Base-by-base conservation (phyloP, 2,888 invertebrate genomes). In the Standfussiana lucernea region DNA sequence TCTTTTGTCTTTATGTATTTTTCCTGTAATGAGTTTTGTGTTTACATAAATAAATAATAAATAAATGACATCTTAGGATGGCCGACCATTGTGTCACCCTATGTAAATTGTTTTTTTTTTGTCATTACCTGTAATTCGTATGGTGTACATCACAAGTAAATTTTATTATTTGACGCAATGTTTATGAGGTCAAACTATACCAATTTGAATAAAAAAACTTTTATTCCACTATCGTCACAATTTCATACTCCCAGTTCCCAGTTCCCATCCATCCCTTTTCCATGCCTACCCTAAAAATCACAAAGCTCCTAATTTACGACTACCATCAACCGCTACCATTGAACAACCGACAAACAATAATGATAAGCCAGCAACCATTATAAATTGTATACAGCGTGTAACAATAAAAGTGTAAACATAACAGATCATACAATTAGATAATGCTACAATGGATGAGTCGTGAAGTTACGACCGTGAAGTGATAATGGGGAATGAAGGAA, bases 331-430 rank as follows among this genome's bases (percentile, higher is more conserved):
- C 56, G 56, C 75, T 69, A 45, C 85, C 62, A 79, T 79, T 75
- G 73, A 83, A 50, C 73, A 77, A 66, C 79, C 74, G 73, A 75
- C 72, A 65, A 70, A 71, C 65, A 62, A 21, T 77, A 85, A 85
- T 83, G 85, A 83, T 87, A 88, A 83, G 83, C 70, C 78, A 67
- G 75, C 71, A 69, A 67, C 77, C 71, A 71, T 73, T 79, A 80
- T 88, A 88, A 88, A 88, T 88, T 84, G 75, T 84, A 65, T 66
- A 64, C 82, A 64, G 66, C 59, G 77, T 79, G 77, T 77, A 74
- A 88, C 89, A 88, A 88, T 88, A 88, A 88, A 88, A 88, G 83
- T 86, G 87, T 87, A 89, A 86, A 88, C 88, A 85, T 78, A 68
- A 85, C 64, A 84, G 87, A 87, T 87, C 79, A 77, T 78, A 83